A percentile compares a stretch with the other conserved stretches of the same genome.
These are phyloP conservation scores for Masticophis lateralis DNA, from an alignment of 2,797 vertebrate species.

Conservation along the genomic window DNA sequence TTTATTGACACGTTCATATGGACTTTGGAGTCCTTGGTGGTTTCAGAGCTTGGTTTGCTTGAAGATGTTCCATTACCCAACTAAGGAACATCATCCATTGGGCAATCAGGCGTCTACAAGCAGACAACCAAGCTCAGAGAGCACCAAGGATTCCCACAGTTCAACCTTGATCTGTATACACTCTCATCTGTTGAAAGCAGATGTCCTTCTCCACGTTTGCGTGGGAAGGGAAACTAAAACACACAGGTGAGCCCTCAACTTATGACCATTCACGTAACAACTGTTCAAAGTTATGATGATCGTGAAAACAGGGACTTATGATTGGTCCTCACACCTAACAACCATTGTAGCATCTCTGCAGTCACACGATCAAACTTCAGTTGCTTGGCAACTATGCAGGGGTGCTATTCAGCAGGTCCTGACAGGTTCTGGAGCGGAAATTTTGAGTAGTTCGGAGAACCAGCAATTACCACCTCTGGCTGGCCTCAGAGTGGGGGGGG, in stretches of 20 bases:
- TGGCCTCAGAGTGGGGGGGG: too few relatives aligned
- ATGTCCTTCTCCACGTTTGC: neutral
- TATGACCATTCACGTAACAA: neutral
- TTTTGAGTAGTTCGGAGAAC: too few relatives aligned
- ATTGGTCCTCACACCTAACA: neutral
- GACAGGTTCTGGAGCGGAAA: too few relatives aligned
- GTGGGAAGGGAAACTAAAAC: neutral
- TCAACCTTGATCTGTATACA: neutral
- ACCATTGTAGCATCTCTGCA: neutral
- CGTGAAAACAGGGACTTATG: neutral
- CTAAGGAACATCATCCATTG: neutral
- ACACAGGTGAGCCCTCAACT: neutral
- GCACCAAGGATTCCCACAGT: neutral
- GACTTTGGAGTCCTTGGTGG: neutral
- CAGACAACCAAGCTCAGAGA: neutral
- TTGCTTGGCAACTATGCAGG: neutral
- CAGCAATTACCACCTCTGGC: too few relatives aligned
- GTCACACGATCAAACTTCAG: neutral
- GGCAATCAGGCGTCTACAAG: neutral
- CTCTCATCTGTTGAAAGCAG: neutral
- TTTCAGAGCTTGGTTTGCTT: neutral
- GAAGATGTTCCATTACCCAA: neutral
- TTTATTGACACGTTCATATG: neutral
- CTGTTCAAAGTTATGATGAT: neutral
- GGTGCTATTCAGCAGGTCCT: too few relatives aligned